Base-by-base conservation (phyloP, 2,888 invertebrate species). In the Villa cingulata region DNA sequence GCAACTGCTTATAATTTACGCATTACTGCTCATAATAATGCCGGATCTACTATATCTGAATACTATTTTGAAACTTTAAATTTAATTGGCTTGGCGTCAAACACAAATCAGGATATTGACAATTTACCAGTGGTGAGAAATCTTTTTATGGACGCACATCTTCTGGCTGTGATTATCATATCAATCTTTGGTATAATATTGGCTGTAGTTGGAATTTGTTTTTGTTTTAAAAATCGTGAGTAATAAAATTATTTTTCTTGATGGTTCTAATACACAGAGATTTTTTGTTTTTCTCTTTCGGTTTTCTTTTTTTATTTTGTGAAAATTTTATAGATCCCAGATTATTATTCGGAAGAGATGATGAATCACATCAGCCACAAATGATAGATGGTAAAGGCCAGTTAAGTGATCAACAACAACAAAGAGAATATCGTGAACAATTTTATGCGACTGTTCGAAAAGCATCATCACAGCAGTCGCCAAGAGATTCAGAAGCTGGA, bases 21-120 rank as follows among this genome's bases (percentile, higher is more conserved):
- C 14, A 71, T 80, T 29, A 74, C 74, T 3, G 80, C 79, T 2
- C 73, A 76, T 57, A 80, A 78, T 58, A 75, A 77, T 58, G 79
- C 80, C 5, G 80, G 80, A 0, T 72, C 75, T 12, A 77, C 76
- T 3, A 72, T 75, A 42, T 72, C 73, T 40, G 74, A 75, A 53
- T 75, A 76, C 54, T 69, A 70, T 49, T 76, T 80, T 61, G 72
- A 71, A 48, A 80, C 80, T 2, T 62, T 75, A 43, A 73, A 72
- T 27, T 66, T 72, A 46, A 66, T 74, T 53, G 73, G 74, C 58
- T 63, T 68, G 41, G 57, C 63, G 27, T 42, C 55, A 1, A 59
- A 61, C 50, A 37, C 37, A 12, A 51, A 52, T 15, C 45, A 60
- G 43, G 58, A 61, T 41, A 56, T 58, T 10, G 57, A 53, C 29